phyloP scores from a whole-genome alignment of 2,888 invertebrate species.

The Hyposoter didymator region DNA sequence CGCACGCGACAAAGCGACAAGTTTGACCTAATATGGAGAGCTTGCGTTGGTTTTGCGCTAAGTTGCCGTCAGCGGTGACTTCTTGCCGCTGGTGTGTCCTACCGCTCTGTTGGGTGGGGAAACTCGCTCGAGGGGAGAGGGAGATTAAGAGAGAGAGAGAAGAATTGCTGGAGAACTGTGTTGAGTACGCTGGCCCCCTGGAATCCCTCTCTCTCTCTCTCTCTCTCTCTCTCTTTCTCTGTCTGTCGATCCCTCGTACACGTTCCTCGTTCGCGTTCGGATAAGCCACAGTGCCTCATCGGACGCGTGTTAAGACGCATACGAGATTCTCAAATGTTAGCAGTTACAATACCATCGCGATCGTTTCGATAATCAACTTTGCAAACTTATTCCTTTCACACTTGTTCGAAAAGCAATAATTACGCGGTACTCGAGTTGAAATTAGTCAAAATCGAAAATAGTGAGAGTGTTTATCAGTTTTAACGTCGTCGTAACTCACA shows the following conservation, averaged over 20 bases:
- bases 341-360: not conserved
- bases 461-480: constrained; percentile 40
- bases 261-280: constrained; percentile 52
- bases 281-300: constrained; percentile 78
- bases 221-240: constrained; percentile 42
- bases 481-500: not conserved
- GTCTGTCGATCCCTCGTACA: constrained; percentile 4
- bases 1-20: constrained; percentile 82
- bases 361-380: not conserved
- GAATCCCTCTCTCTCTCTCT: constrained; percentile 63
- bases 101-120: constrained; percentile 49
- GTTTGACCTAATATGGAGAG: constrained; percentile 84
- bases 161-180: constrained; percentile 60
- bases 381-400: not conserved
- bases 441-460: not conserved
- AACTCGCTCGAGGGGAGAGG: constrained; percentile 21
- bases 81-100: constrained; percentile 56
- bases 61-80: constrained; percentile 62
- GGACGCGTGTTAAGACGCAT: constrained; percentile 81
- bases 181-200: constrained; percentile 65
- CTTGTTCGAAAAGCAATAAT: not conserved
- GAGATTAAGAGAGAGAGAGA: constrained; percentile 33
- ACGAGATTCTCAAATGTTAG: constrained; percentile 51
- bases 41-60: constrained; percentile 61
- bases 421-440: not conserved